Evolutionary conservation across 2,888 invertebrate genomes (phyloP).

Genomic region (Buathra laborator): DNA sequence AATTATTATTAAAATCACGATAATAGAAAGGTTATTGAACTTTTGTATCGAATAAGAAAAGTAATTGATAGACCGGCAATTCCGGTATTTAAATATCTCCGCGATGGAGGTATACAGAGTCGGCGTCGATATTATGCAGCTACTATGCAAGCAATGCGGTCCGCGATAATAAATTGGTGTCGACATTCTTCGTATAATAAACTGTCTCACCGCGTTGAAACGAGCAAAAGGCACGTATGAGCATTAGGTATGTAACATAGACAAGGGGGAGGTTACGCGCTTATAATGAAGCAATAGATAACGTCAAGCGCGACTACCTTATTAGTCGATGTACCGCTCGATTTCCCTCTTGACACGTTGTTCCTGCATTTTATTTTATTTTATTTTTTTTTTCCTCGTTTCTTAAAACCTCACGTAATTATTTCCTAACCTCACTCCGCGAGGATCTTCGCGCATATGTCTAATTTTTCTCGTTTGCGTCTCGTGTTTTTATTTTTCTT

Average conservation of each 20-base stretch:
- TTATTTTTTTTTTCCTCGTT: slow-evolving; percentile 10
- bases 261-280: slow-evolving; percentile 53
- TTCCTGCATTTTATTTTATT: slow-evolving; percentile 45
- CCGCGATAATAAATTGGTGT: slow-evolving; percentile 65
- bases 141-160: slow-evolving; percentile 7
- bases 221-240: slow-evolving; percentile 58
- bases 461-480: slow-evolving; percentile 59
- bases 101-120: slow-evolving; percentile 35
- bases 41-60: slow-evolving; percentile 43
- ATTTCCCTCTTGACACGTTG: slow-evolving; percentile 58
- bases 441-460: slow-evolving; percentile 64
- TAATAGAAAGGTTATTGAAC: slow-evolving; percentile 38
- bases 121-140: slow-evolving; percentile 33
- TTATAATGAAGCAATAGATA: slow-evolving; percentile 68
- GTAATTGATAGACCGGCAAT: slow-evolving; percentile 61
- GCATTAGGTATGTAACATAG: slow-evolving; percentile 38
- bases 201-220: slow-evolving; percentile 61
- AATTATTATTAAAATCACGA: background rate
- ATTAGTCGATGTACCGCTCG: slow-evolving; percentile 59
- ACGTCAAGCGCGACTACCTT: slow-evolving; percentile 61
- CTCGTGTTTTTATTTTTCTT: slow-evolving; percentile 60
- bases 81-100: slow-evolving; percentile 61
- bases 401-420: background rate
- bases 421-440: background rate
- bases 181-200: slow-evolving; percentile 67